These are phyloP conservation scores for Pristionchus mayeri DNA, from an alignment of 2,888 invertebrate genomes.

Conservation along the genomic window DNA sequence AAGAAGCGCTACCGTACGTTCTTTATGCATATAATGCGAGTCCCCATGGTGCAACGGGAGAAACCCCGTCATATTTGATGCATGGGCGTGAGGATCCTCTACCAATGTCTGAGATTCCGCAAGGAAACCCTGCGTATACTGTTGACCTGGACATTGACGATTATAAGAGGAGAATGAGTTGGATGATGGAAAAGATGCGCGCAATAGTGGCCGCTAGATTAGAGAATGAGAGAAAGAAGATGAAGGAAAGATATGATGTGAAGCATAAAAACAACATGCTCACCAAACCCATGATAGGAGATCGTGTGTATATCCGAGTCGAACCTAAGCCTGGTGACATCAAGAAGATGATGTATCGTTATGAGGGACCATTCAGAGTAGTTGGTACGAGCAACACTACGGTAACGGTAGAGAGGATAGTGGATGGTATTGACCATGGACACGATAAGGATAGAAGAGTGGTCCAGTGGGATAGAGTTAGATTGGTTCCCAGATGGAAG, in stretches of 20 bases:
- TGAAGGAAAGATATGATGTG: conserved; percentile 6
- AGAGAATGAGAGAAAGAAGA: conserved; percentile 1
- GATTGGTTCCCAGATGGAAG: not conserved
- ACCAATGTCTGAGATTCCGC: not conserved
- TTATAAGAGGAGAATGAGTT: not conserved
- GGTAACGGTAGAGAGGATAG: not conserved
- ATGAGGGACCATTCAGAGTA: conserved; percentile 33
- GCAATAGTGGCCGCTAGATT: not conserved
- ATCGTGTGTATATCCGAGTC: conserved; percentile 12
- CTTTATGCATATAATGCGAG: not conserved
- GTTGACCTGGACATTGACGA: conserved; percentile 28
- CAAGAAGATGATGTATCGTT: not conserved
- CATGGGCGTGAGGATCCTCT: not conserved
- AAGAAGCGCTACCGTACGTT: conserved; percentile 21
- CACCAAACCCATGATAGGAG: not conserved
- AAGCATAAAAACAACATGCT: not conserved
- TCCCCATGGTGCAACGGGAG: not conserved
- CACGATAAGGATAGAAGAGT: not conserved
- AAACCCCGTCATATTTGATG: not conserved
- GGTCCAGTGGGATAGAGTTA: not conserved
- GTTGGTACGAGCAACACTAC: not conserved
- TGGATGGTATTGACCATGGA: not conserved
- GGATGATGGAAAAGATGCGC: conserved; percentile 29
- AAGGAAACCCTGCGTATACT: not conserved
- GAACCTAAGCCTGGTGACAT: not conserved